Evolutionary conservation across 2,888 invertebrate genomes (phyloP).

Genomic region (Cryptocheilus praepositus): DNA sequence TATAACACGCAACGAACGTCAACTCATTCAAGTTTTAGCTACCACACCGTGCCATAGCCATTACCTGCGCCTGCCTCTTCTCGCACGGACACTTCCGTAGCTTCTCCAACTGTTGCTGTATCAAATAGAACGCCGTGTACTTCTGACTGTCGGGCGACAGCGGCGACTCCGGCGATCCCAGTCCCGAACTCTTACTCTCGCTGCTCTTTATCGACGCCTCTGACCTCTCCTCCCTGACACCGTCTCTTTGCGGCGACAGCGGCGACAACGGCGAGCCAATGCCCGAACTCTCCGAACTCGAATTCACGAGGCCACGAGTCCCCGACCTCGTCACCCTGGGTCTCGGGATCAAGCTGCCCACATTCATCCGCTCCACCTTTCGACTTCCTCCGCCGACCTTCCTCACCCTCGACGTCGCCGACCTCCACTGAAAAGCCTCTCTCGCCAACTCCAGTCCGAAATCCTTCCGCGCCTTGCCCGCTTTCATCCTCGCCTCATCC

Average conservation of each 20-base stretch:
- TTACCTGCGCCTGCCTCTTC: slow-evolving; percentile 69
- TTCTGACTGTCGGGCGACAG: slow-evolving; percentile 66
- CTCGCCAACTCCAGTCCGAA: slow-evolving; percentile 57
- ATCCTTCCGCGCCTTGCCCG: slow-evolving; percentile 44
- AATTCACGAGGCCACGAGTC: slow-evolving; percentile 58
- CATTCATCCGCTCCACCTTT: slow-evolving; percentile 5
- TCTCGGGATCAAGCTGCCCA: slow-evolving; percentile 58
- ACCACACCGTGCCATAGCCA: background rate
- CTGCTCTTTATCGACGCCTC: slow-evolving; percentile 49
- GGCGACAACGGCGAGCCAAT: slow-evolving; percentile 68
- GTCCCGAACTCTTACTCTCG: slow-evolving; percentile 63
- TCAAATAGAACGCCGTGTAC: slow-evolving; percentile 64
- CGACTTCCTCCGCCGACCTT: slow-evolving; percentile 18
- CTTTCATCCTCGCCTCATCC: background rate
- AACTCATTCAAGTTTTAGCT: too few species aligned
- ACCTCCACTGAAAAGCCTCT: slow-evolving; percentile 47
- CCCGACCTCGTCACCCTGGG: slow-evolving; percentile 30
- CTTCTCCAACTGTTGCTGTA: slow-evolving; percentile 64
- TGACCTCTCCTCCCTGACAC: slow-evolving; percentile 10
- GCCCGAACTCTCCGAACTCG: slow-evolving; percentile 68
- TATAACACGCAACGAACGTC: too few species aligned
- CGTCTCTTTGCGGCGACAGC: slow-evolving; percentile 60
- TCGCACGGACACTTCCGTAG: slow-evolving; percentile 67
- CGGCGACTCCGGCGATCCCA: slow-evolving; percentile 64
- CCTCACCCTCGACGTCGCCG: slow-evolving; percentile 24